Evolutionary conservation across 2,888 invertebrate genomes (phyloP), one percentile per base, ranked within the genome.

Genomic region (Chymomyza procnemis): DNA sequence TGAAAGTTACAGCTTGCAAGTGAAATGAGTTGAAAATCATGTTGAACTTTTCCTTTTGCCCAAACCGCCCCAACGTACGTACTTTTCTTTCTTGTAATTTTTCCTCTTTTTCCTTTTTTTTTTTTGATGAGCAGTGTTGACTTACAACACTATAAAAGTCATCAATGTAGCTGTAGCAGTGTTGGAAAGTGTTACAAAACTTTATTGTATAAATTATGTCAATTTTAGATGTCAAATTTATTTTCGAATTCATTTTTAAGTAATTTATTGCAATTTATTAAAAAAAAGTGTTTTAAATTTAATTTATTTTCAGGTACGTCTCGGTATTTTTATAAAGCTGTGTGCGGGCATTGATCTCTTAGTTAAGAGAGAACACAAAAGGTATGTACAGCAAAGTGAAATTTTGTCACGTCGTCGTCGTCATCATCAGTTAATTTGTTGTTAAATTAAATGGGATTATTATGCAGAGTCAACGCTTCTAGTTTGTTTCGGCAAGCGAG

Each of bases 281-380:
- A 3, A 26, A 26, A 26, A 6, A 26, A 26, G 8, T 26, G 26
- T 26, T 26, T 4, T 26, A n/a, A n/a, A n/a, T 26, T 26, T 26
- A 26, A 26, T 41, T 41, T 3, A 1, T 41, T 54, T 54, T 54
- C 56, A 75, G 76, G 76, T 74, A 50, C 9, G 52, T 21, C 18
- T 41, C 12, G 12, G 12, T 3, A 12, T 41, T 12, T 34, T 1
- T 34, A 34, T 12, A 12, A 34, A 34, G 34, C 9, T 34, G 3
- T 12, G 4, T 34, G 8, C 34, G 3, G 5, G 12, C 12, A 12
- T 8, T 8, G 1, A 12, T 6, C 12, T 34, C 5, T 4, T n/a
- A n/a, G n/a, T n/a, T n/a, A n/a, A n/a, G n/a, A n/a, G n/a, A n/a
- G n/a, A n/a, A n/a, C n/a, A n/a, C n/a, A n/a, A n/a, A n/a, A n/a